Base-by-base conservation (phyloP, 1,140 invertebrate species). In the Rhagoletis zephyria region DNA sequence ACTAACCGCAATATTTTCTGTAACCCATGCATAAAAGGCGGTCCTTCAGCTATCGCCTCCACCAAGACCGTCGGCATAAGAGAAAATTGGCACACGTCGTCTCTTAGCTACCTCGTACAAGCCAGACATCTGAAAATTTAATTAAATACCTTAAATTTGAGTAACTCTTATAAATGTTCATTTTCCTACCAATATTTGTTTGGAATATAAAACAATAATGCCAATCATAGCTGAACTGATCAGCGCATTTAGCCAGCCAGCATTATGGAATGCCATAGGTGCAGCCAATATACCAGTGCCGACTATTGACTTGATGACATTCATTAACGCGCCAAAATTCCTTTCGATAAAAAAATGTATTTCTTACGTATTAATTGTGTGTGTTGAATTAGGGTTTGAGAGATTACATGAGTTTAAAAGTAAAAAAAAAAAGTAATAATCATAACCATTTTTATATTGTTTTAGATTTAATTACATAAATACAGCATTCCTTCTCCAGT, bases 241-340 rank as follows among this genome's bases (percentile, higher is more conserved):
- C 7, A 94, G 90, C 7, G 95, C 95, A 88, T 95, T 95, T 85
- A 94, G 91, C 88, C 96, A 94, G 16, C 96, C 96, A 4, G 96
- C 94, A 90, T 96, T 94, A 86, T 94, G 94, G 89, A 97, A 95
- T 40, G 96, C 96, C 89, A 95, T 94, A 45, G 96, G 96, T 95
- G 97, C 96, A 6, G 96, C 96, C 87, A 97, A 91, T 87, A 96
- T 95, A 7, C 96, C 96, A 2, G 96, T 96, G 14, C 96, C 96
- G 85, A 97, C 93, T 89, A 96, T 96, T 60, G 95, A 95, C 92
- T 96, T 96, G 56, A 96, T 90, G 45, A 96, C 90, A 91, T 96
- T 95, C 60, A 95, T 94, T 51, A 96, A 92, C 0, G 95, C 95
- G 89, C 95, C 95, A 16, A 90, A 93, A 93, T 95, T 95, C 59